These are phyloP conservation scores for Andrena camellia DNA, from an alignment of 2,888 invertebrate genomes.

Conservation along the genomic window DNA sequence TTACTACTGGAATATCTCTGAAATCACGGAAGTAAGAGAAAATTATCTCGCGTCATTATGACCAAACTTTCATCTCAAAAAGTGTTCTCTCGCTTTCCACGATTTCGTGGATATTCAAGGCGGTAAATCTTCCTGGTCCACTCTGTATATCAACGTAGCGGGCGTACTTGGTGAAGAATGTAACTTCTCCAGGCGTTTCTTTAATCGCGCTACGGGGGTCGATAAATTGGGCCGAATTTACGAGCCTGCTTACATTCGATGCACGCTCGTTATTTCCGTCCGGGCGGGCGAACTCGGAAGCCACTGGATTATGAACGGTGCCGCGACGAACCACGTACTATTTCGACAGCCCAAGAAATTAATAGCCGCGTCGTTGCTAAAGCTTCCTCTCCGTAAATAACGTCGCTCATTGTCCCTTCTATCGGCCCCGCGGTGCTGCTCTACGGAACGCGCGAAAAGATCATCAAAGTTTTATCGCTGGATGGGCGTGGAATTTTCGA, in stretches of 20 bases:
- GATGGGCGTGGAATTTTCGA: background rate
- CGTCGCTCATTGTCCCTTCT: background rate
- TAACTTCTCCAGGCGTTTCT: conserved; percentile 12
- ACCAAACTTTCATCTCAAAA: no score
- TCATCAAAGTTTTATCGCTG: background rate
- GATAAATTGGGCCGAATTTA: conserved; percentile 29
- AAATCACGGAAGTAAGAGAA: no score
- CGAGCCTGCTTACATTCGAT: conserved; percentile 6
- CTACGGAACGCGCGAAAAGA: background rate
- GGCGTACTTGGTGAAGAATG: background rate
- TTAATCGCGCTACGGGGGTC: conserved; percentile 25
- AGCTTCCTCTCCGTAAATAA: conserved; percentile 12
- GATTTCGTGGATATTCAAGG: background rate
- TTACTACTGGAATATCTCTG: background rate
- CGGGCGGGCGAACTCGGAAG: background rate
- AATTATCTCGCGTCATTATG: no score
- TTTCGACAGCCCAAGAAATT: background rate
- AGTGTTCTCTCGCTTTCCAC: no score
- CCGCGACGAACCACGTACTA: background rate
- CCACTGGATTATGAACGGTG: conserved; percentile 1
- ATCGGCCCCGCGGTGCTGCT: background rate
- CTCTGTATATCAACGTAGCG: conserved; percentile 8
- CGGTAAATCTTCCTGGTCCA: background rate
- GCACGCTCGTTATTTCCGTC: conserved; percentile 27
- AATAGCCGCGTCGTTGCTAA: background rate